phyloP scores from a whole-genome alignment of 1,140 invertebrate species.

The Danaus melanippus region DNA sequence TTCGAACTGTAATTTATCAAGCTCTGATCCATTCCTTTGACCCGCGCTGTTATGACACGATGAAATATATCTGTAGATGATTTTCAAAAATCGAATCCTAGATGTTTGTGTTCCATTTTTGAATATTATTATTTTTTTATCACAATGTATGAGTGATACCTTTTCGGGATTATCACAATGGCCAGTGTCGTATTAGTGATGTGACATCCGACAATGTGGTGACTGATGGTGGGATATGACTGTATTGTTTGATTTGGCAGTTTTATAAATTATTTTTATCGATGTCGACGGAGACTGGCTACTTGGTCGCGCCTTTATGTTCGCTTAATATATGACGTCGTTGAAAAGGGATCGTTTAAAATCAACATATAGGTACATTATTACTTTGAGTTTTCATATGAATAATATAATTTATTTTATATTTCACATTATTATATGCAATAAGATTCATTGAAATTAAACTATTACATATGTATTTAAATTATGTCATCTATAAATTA shows the following conservation, averaged over 20 bases:
- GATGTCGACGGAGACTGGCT: not conserved
- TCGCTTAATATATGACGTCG: too few relatives aligned
- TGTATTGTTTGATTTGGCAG: conserved; percentile 25
- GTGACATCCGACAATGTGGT: conserved; percentile 63
- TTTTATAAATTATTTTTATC: conserved; percentile 18
- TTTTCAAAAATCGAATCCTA: conserved; percentile 58
- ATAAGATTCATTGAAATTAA: too few relatives aligned
- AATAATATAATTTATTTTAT: too few relatives aligned
- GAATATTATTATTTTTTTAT: conserved; percentile 36
- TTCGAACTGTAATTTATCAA: conserved; percentile 69
- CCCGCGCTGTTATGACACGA: conserved; percentile 68
- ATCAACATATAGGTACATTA: too few relatives aligned
- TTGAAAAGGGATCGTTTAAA: too few relatives aligned
- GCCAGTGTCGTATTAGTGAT: conserved; percentile 50
- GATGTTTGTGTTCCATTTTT: conserved; percentile 52
- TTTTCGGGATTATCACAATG: conserved; percentile 32
- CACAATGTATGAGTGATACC: too few relatives aligned
- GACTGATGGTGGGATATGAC: conserved; percentile 49
- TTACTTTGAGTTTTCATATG: too few relatives aligned
- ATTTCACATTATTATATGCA: too few relatives aligned
- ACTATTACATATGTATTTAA: too few relatives aligned
- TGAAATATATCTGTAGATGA: conserved; percentile 66
- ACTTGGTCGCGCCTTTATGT: not conserved
- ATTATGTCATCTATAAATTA: too few relatives aligned
- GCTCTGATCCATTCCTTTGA: conserved; percentile 55